Base-by-base conservation (phyloP, 2,797 vertebrate species). In the Mus caroli region DNA sequence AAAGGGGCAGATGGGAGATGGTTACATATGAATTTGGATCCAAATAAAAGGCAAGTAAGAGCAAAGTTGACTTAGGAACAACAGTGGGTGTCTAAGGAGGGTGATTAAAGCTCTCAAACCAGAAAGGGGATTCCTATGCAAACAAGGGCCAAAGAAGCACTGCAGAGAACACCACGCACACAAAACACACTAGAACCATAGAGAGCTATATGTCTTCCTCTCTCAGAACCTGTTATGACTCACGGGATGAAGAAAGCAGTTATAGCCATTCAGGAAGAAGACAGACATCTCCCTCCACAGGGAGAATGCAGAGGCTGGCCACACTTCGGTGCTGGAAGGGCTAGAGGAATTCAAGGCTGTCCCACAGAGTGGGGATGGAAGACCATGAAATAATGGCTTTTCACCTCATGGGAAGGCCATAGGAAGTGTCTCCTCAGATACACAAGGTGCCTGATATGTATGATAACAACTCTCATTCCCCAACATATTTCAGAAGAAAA, bases 91-190 rank as follows among this genome's bases (percentile, higher is more conserved):
- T 26, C 22, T 34, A 50, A 56, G 37, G 69, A 46, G 56, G 20
- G 28, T 17, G 3, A 10, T 62, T 0, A 20, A 56, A 50, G 4
- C 5, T 71, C 31, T 26, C 34, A 9, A 6, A 7, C 0, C 24
- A 71, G 19, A 73, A 37, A 46, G 11, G 14, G 4, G 15, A 22
- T 8, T 20, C 10, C 6, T 0, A 0, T 37, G 24, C 54, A 20
- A 88, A 20, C 17, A 22, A 5, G 14, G 34, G 14, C 58, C 7
- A 9, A 89, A 28, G 58, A 60, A 28, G n/a, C 1, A 0, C n/a
- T 43, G 28, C 75, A 52, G 6, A 91, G 34, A 9, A 31, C 28
- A 19, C 12, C 26, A 26, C 0, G 7, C 26, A 13, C 3, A 37
- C 64, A 56, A 28, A 34, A 73, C 1, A 8, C 19, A 11, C 6